Conservation (phyloP, 1,140 invertebrate species). For the Himalopsyche phryganea region DNA sequence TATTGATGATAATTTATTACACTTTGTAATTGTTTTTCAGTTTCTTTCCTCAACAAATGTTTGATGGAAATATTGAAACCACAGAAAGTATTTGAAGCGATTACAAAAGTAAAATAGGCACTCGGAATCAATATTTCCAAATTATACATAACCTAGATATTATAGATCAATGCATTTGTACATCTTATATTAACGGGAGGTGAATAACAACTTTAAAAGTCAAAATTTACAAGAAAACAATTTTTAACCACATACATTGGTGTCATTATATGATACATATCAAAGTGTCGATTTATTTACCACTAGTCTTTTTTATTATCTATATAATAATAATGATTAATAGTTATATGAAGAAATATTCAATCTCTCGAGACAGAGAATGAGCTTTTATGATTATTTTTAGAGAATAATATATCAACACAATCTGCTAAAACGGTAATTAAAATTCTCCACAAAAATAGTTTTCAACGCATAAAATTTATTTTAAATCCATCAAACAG, state of each 20-base stretch:
- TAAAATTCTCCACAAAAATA: no score
- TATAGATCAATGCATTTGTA: slow-evolving; percentile 25
- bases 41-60: slow-evolving; percentile 20
- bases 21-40: slow-evolving; percentile 2
- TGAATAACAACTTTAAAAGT: slow-evolving; percentile 17
- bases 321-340: no score
- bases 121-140: slow-evolving; percentile 27
- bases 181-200: slow-evolving; percentile 8
- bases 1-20: slow-evolving; percentile 17
- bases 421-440: no score
- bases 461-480: not conserved
- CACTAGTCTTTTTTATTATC: no score
- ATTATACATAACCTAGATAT: slow-evolving; percentile 16
- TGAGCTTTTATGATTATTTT: no score
- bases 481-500: slow-evolving; percentile 1
- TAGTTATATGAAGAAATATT: no score
- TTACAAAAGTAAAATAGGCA: slow-evolving; percentile 26
- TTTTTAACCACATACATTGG: slow-evolving; percentile 7
- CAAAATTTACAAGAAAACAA: slow-evolving; percentile 14
- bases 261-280: not conserved
- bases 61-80: slow-evolving; percentile 26
- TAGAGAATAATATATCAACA: no score
- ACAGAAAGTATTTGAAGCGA: slow-evolving; percentile 14
- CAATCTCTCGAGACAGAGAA: no score
- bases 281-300: no score